phyloP scores from a whole-genome alignment of 2,113 vertebrate genomes.

The Cairina moschata region DNA sequence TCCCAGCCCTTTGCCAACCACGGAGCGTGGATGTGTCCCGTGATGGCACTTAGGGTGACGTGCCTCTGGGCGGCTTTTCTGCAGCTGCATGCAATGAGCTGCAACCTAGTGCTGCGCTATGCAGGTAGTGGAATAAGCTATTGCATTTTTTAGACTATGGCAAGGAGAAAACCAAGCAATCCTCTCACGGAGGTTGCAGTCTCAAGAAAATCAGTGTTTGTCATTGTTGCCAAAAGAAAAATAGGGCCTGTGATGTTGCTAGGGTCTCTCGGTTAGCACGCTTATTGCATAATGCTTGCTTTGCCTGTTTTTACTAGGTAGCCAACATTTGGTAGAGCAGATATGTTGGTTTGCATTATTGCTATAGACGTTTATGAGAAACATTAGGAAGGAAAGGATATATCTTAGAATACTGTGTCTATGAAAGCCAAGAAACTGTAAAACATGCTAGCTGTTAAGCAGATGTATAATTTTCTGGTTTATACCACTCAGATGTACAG shows the following conservation, averaged over 20 bases:
- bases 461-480: slow-evolving; percentile 63
- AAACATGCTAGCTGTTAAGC: slow-evolving; percentile 46
- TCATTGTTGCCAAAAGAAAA: background rate
- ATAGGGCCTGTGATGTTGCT: background rate
- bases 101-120: background rate
- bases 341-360: background rate
- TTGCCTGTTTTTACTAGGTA: background rate
- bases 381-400: background rate
- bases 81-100: background rate
- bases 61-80: background rate
- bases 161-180: background rate
- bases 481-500: slow-evolving; percentile 56
- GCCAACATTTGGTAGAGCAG: background rate
- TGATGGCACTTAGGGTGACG: background rate
- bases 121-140: background rate
- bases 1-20: background rate
- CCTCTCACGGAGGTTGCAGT: background rate
- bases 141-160: background rate
- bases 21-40: rapidly evolving
- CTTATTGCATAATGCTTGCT: background rate
- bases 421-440: slow-evolving; percentile 7
- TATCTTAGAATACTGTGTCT: background rate
- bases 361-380: background rate
- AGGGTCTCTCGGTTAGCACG: background rate
- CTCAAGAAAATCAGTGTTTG: background rate